phyloP scores from a whole-genome alignment of 2,113 vertebrate genomes.

The Capra hircus region DNA sequence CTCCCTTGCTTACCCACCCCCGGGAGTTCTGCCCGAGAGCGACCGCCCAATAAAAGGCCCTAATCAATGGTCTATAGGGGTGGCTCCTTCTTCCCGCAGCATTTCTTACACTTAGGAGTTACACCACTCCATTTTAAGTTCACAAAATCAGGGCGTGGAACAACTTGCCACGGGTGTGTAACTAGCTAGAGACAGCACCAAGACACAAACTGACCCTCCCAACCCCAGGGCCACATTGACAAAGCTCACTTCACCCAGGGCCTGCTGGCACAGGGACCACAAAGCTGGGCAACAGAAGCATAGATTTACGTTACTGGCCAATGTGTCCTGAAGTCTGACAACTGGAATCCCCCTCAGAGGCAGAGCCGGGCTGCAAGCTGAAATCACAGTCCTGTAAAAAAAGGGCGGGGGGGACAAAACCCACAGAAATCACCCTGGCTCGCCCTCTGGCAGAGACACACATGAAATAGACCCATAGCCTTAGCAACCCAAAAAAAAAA shows the following conservation, averaged over 20 bases:
- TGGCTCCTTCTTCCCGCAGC: too few species aligned
- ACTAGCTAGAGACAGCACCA: background rate
- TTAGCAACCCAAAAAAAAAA: background rate
- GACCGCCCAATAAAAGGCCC: too few species aligned
- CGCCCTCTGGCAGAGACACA: background rate
- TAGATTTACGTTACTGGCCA: constrained; percentile 89
- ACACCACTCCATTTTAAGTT: background rate
- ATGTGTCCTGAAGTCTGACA: constrained; percentile 92
- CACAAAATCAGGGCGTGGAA: background rate
- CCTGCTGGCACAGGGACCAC: background rate
- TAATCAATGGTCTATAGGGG: too few species aligned
- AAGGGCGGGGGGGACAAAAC: background rate
- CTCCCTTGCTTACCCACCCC: too few species aligned
- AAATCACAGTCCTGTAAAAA: constrained; percentile 91
- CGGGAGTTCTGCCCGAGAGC: too few species aligned
- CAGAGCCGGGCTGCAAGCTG: constrained; percentile 89
- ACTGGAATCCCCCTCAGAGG: constrained; percentile 90
- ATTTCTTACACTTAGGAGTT: background rate
- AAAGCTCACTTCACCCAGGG: background rate
- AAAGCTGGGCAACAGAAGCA: background rate
- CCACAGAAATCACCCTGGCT: background rate
- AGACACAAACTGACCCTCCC: fast-evolving
- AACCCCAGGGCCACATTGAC: background rate
- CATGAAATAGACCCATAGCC: background rate
- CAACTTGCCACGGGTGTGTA: background rate